Percentiles rank a stretch among this genome's conserved stretches.
Evolutionary conservation across 2,113 vertebrate species (phyloP).

Genomic region (Phylloscopus whistleri): DNA sequence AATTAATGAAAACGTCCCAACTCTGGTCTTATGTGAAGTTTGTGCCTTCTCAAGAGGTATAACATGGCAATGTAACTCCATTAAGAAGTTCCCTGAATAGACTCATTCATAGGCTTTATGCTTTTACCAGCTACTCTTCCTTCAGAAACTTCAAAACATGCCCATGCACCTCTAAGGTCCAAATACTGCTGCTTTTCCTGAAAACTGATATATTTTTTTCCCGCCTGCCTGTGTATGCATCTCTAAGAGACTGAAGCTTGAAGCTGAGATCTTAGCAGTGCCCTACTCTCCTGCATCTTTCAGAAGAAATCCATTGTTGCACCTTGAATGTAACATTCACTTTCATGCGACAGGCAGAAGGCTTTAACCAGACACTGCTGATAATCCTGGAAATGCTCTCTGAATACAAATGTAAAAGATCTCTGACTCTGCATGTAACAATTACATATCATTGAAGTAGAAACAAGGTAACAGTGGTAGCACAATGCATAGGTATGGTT

Average conservation of each 20-base stretch:
- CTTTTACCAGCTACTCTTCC: not conserved
- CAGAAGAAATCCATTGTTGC: fast-evolving
- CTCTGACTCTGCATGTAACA: not conserved
- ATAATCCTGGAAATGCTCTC: not conserved
- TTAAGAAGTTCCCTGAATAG: not conserved
- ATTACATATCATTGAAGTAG: not conserved
- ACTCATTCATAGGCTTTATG: not conserved
- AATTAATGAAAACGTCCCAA: not conserved
- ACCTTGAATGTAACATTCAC: not conserved
- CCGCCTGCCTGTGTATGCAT: not conserved
- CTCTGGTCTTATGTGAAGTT: not conserved
- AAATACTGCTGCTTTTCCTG: not conserved
- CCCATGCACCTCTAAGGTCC: not conserved
- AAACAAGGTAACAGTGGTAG: not conserved
- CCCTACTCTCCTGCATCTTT: not conserved
- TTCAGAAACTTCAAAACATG: not conserved
- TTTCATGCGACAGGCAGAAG: not conserved
- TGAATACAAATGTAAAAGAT: not conserved
- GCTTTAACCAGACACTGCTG: not conserved
- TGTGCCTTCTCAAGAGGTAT: not conserved
- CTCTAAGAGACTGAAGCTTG: not conserved
- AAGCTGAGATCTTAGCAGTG: not conserved
- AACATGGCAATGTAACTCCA: not conserved
- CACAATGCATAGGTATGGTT: not conserved
- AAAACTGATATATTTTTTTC: not conserved